A percentile compares a stretch with the other conserved stretches of the same genome.
Evolutionary conservation across 1,140 invertebrate species (phyloP).

Genomic region (Papilio aristodemus): DNA sequence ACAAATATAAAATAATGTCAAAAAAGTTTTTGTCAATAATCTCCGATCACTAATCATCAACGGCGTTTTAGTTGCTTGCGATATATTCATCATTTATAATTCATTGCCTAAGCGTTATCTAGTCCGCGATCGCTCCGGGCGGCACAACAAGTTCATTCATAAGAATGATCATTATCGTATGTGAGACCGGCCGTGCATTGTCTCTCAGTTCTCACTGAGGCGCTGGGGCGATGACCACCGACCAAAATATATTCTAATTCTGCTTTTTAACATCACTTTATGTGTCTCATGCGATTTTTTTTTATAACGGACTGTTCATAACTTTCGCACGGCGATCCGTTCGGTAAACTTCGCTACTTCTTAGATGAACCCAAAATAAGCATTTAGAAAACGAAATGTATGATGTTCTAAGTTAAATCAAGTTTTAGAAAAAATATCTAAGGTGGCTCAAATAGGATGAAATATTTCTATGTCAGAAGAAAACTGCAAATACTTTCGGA

Average conservation of each 20-base stretch:
- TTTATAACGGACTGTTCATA: conserved; percentile 16
- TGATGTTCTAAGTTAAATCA: too few species aligned
- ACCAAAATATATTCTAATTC: conserved; percentile 42
- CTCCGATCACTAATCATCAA: background rate
- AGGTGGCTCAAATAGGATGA: too few species aligned
- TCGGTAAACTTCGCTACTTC: conserved; percentile 2
- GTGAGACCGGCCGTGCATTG: conserved; percentile 50
- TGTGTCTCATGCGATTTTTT: conserved; percentile 33
- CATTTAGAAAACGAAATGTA: too few species aligned
- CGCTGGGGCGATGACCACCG: conserved; percentile 43
- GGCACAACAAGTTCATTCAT: conserved; percentile 49
- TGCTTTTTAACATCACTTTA: conserved; percentile 32
- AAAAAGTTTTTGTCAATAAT: background rate
- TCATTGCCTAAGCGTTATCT: conserved; percentile 50
- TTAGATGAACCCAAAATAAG: conserved; percentile 6
- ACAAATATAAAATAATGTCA: background rate
- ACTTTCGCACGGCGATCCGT: background rate
- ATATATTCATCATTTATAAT: conserved; percentile 43
- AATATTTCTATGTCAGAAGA: too few species aligned
- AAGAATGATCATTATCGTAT: conserved; percentile 50
- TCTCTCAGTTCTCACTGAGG: conserved; percentile 42
- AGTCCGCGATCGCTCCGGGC: conserved; percentile 43
- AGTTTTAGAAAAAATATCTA: too few species aligned
- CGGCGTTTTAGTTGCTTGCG: background rate
- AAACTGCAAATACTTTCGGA: too few species aligned